Evolutionary conservation across 2,113 vertebrate genomes (phyloP).

Genomic region (Hippocampus comes): DNA sequence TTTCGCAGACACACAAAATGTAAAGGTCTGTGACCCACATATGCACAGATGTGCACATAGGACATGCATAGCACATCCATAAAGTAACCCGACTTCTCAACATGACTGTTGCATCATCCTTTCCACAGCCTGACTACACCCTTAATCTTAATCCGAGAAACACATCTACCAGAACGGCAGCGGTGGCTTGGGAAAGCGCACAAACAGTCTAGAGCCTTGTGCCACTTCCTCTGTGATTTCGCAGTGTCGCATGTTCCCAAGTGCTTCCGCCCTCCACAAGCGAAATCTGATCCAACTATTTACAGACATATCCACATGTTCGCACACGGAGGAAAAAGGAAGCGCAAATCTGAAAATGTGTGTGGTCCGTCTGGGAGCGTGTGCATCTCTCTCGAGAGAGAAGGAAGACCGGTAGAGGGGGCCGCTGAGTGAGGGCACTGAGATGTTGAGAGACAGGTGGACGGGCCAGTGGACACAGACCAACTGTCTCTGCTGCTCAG

Average conservation of each 20-base stretch:
- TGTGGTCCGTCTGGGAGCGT: conserved; percentile 65
- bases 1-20: conserved; percentile 52
- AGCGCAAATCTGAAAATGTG: conserved; percentile 63
- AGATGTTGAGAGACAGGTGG: conserved; percentile 70
- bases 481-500: conserved; percentile 49
- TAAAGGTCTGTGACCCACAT: conserved; percentile 31
- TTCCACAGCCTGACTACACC: neutral
- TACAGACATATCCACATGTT: conserved; percentile 57
- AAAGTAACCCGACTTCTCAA: neutral
- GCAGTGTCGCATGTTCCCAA: conserved; percentile 66
- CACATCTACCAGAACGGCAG: conserved; percentile 1
- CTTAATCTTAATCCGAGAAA: neutral
- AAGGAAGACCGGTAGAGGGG: conserved; percentile 6
- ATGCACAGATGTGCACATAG: conserved; percentile 12
- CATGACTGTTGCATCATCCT: neutral
- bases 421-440: conserved; percentile 14
- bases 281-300: conserved; percentile 69
- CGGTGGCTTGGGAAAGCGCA: conserved; percentile 11
- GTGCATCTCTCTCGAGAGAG: conserved; percentile 38
- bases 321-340: conserved; percentile 45
- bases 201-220: conserved; percentile 8
- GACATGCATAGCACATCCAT: neutral
- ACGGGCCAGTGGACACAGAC: conserved; percentile 54
- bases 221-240: conserved; percentile 66
- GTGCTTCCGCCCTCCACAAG: conserved; percentile 40